These are phyloP conservation scores for Anniella stebbinsi DNA, from an alignment of 2,797 vertebrate species.

Conservation along the genomic window DNA sequence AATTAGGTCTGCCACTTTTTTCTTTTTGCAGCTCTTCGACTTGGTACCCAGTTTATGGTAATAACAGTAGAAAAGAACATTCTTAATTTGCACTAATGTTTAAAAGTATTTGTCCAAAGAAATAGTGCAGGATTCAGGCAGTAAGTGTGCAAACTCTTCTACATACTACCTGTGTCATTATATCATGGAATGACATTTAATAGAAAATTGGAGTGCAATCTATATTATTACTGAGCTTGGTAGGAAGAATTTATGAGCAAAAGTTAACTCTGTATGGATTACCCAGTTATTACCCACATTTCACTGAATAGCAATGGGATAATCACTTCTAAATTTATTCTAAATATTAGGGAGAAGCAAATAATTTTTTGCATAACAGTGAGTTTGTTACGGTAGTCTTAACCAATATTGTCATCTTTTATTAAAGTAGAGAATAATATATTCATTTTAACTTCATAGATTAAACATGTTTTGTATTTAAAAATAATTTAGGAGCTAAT, in stretches of 20 bases:
- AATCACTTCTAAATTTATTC: slow-evolving; percentile 21
- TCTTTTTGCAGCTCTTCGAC: background rate
- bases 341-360: slow-evolving; percentile 11
- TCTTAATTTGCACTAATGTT: slow-evolving; percentile 37
- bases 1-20: slow-evolving; percentile 12
- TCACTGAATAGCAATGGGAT: slow-evolving; percentile 16
- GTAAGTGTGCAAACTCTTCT: slow-evolving; percentile 25
- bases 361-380: background rate
- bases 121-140: slow-evolving; percentile 35
- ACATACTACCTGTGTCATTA: slow-evolving; percentile 32
- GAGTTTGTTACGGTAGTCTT: slow-evolving; percentile 13
- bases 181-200: slow-evolving; percentile 63
- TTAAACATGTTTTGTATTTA: slow-evolving; percentile 36
- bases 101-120: slow-evolving; percentile 50
- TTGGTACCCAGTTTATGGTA: background rate
- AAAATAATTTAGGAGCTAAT: slow-evolving; percentile 39
- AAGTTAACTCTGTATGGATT: slow-evolving; percentile 1
- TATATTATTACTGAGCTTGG: slow-evolving; percentile 40
- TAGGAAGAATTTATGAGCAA: slow-evolving; percentile 41
- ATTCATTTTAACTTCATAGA: slow-evolving; percentile 3
- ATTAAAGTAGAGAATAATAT: background rate
- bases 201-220: slow-evolving; percentile 44
- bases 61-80: slow-evolving; percentile 5
- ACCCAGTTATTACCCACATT: background rate
- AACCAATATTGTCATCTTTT: slow-evolving; percentile 31